Conservation (phyloP, 2,888 invertebrate genomes). For the Andrena fulva region DNA sequence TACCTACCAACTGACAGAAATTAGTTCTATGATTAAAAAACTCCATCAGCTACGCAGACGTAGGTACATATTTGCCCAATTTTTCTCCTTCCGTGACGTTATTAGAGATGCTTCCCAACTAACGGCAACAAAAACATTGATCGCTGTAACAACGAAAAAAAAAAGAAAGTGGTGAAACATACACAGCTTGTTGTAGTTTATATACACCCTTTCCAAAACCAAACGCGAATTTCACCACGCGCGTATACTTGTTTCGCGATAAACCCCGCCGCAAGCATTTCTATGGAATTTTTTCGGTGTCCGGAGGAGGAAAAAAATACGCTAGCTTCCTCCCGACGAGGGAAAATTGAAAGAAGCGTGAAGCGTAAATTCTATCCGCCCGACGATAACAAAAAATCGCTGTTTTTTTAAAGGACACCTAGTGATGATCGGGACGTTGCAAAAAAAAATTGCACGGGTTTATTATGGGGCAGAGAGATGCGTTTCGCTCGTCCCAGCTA, state of each 20-base stretch:
- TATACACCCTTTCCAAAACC: not conserved
- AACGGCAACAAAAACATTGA: no score
- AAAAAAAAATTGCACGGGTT: conserved; percentile 2
- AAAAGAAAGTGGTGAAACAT: not conserved
- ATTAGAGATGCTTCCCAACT: no score
- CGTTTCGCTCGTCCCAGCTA: conserved; percentile 22
- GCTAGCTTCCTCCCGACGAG: not conserved
- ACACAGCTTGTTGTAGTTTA: not conserved
- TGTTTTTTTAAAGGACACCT: not conserved
- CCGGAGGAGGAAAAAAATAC: not conserved
- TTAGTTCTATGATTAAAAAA: no score
- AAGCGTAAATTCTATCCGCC: not conserved
- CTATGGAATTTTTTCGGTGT: not conserved
- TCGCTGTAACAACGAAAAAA: no score
- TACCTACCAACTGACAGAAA: no score
- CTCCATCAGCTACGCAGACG: no score
- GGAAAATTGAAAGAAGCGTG: not conserved
- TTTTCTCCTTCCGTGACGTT: no score
- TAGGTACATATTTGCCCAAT: no score
- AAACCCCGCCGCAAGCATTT: not conserved
- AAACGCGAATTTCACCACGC: not conserved
- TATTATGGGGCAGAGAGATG: conserved; percentile 7
- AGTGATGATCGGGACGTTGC: no score
- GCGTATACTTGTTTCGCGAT: conserved; percentile 1
- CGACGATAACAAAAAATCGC: not conserved